Evolutionary conservation across 1,140 invertebrate genomes (phyloP).

Genomic region (Drosophila willistoni): DNA sequence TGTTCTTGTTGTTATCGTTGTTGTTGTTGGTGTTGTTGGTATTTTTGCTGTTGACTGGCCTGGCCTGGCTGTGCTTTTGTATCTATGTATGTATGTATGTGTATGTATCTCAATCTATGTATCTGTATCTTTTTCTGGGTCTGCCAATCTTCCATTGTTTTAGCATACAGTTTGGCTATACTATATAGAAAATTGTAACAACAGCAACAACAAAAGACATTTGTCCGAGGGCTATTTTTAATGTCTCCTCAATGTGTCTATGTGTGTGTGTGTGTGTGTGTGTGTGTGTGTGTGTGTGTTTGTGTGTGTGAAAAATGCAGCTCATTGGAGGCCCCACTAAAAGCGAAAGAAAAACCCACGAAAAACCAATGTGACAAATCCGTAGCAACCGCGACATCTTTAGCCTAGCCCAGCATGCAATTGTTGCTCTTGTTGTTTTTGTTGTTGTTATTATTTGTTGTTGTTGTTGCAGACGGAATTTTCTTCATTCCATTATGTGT

Average conservation of each 20-base stretch:
- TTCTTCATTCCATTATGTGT: slow-evolving; percentile 83
- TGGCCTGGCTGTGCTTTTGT: slow-evolving; percentile 49
- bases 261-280: slow-evolving; percentile 52
- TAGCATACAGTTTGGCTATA: slow-evolving; percentile 37
- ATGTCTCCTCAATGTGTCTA: slow-evolving; percentile 50
- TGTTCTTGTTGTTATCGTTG: slow-evolving; percentile 33
- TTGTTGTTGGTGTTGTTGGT: slow-evolving; percentile 28
- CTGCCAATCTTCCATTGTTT: slow-evolving; percentile 78
- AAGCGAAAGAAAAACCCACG: slow-evolving; percentile 30
- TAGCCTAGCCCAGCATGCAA: slow-evolving; percentile 72
- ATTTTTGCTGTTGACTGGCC: slow-evolving; percentile 54
- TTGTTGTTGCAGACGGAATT: slow-evolving; percentile 75
- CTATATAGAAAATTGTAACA: slow-evolving; percentile 30
- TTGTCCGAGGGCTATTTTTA: slow-evolving; percentile 83
- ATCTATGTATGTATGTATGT: slow-evolving; percentile 47
- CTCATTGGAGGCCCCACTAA: slow-evolving; percentile 70
- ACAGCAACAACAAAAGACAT: slow-evolving; percentile 57
- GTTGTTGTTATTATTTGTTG: slow-evolving; percentile 29
- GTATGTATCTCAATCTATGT: slow-evolving; percentile 45
- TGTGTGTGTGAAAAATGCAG: slow-evolving; percentile 66
- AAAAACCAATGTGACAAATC: slow-evolving; percentile 69
- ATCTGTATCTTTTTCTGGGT: slow-evolving; percentile 56
- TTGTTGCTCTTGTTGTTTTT: slow-evolving; percentile 45
- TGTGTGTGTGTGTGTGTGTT: slow-evolving; percentile 54
- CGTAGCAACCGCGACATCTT: slow-evolving; percentile 54